Conservation (phyloP, 2,797 vertebrate species). For the Spatula clypeata region DNA sequence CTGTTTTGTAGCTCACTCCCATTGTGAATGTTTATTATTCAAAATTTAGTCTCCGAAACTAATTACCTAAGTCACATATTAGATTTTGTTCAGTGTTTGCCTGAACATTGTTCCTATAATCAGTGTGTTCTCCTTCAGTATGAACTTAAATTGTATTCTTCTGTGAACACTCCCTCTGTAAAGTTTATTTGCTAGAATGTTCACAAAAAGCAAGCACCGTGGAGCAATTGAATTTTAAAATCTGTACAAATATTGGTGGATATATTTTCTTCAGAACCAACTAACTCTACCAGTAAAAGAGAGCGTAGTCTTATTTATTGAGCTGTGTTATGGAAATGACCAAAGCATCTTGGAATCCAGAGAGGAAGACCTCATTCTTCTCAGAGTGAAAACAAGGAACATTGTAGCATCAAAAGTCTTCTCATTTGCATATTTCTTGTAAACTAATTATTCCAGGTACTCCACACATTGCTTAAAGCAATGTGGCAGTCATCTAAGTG, state of each 20-base stretch:
- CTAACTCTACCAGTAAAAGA: not conserved
- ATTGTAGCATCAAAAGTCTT: not conserved
- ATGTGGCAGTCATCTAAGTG: not conserved
- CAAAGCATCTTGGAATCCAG: not conserved
- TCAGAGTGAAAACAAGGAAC: not conserved
- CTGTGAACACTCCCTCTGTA: not conserved
- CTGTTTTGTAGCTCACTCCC: slow-evolving; percentile 27
- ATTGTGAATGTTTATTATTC: slow-evolving; percentile 48
- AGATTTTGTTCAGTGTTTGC: slow-evolving; percentile 2
- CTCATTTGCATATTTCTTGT: not conserved
- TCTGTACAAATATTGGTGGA: not conserved
- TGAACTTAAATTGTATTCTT: not conserved
- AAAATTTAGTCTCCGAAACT: slow-evolving; percentile 40
- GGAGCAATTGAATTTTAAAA: not conserved
- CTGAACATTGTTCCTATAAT: not conserved
- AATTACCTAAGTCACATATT: not conserved
- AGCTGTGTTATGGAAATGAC: not conserved
- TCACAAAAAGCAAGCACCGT: not conserved
- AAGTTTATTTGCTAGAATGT: not conserved
- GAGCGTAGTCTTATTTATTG: fast-evolving
- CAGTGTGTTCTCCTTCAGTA: not conserved
- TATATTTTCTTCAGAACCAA: not conserved
- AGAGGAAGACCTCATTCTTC: not conserved
- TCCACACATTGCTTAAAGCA: not conserved
- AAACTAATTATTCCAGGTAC: not conserved